Base-by-base conservation (phyloP, 1,140 invertebrate species). In the Wasmannia auropunctata region DNA sequence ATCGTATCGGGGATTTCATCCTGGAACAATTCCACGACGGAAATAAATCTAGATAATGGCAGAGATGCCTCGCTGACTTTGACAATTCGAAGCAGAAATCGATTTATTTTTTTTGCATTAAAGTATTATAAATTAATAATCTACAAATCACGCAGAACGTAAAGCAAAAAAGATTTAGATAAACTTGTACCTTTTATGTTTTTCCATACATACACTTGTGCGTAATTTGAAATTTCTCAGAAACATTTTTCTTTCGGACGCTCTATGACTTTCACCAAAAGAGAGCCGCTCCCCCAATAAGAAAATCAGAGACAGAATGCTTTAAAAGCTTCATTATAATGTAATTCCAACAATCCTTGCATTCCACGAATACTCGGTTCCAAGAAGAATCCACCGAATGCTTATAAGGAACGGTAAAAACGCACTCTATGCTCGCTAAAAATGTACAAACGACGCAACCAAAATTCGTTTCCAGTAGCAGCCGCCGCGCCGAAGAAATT, bases 371-470 rank as follows among this genome's bases (percentile, higher is more conserved):
- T 80, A 80, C 22, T 85, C 40, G 37, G 51, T 56, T 16, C 11
- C 65, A 16, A 6, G 7, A 46, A 83, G 51, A 74, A 74, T 83
- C 25, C 67, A 58, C 34, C 67, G 40, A 83, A 83, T 58, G 69
- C 46, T 72, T 63, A 54, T 56, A 34, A 40, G n/a, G 8, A 79
- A 46, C 43, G 22, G 7, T 54, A 85, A 85, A 75, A 60, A 62
- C 70, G 70, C 72, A 43, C 56, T 63, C 25, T 46, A 1, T 22
- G 16, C 14, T 75, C 70, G 72, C 81, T 62, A 79, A 85, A 84
- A 76, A 79, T 62, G 37, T 80, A 65, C 83, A 77, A 85, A 65
- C 58, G 72, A 85, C 58, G 31, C 43, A 58, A 85, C 76, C 83
- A 63, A 85, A 75, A 83, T 74, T 83, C 67, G 79, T 85, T 63